Percentiles rank a stretch among this genome's conserved stretches.
phyloP scores from a whole-genome alignment of 2,888 invertebrate species.

The Andrena hattorfiana region DNA sequence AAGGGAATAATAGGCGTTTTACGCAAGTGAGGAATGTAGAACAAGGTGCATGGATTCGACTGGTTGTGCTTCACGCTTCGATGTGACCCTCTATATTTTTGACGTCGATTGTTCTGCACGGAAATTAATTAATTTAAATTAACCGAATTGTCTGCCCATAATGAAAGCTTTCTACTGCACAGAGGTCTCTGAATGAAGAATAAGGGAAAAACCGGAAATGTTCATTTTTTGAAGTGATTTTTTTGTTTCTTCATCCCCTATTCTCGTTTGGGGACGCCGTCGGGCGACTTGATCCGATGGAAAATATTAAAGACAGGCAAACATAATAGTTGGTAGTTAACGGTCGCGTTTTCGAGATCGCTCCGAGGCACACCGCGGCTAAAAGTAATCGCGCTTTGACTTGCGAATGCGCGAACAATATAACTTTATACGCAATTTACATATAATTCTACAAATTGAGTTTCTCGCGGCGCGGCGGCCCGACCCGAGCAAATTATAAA shows the following conservation, averaged over 20 bases:
- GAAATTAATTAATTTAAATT: not conserved
- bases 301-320: conserved; percentile 36
- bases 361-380: conserved; percentile 36
- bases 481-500: conserved; percentile 49
- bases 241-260: not conserved
- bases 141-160: not conserved
- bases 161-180: not conserved
- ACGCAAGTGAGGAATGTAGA: conserved; percentile 15
- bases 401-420: conserved; percentile 50
- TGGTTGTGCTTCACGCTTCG: conserved; percentile 5
- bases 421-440: conserved; percentile 59
- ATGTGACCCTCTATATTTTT: conserved; percentile 8
- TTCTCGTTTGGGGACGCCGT: not conserved
- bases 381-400: conserved; percentile 52
- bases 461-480: conserved; percentile 30
- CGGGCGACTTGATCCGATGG: conserved; percentile 14
- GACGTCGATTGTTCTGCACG: not conserved
- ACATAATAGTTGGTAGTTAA: conserved; percentile 41
- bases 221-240: not conserved
- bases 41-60: conserved; percentile 18
- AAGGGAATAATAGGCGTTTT: conserved; percentile 13
- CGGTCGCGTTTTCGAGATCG: conserved; percentile 22
- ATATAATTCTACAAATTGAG: conserved; percentile 60
- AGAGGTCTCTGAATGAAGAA: not conserved
- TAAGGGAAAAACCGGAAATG: not conserved